Evolutionary conservation across 2,888 invertebrate genomes (phyloP), one percentile per base, ranked within the genome.

Genomic region (Chrysolina americana): DNA sequence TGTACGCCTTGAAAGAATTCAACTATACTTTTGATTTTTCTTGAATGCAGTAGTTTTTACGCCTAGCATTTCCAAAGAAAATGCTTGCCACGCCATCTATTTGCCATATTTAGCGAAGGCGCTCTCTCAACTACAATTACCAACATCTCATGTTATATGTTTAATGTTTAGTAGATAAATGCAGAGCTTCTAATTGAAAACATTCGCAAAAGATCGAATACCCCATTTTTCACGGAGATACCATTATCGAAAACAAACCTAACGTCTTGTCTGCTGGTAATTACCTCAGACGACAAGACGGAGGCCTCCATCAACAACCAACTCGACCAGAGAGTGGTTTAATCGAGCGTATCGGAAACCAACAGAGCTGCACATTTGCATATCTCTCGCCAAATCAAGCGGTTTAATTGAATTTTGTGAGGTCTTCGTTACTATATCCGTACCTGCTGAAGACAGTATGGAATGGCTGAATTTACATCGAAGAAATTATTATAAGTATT

Each of bases 341-440:
- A 70, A 70, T 56, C 56, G 53, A 50, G 53, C 70, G 70, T 65
- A 21, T 64, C 70, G 19, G 41, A 13, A 70, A 41, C 23, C 56
- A 53, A 53, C 11, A 23, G 41, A 36, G 28, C 13, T 50, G 9
- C 70, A 41, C 19, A 65, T 65, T 64, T 44, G 65, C 65, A 70
- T 70, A 70, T 65, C 70, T 70, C 56, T 21, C 19, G 41, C 19
- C 70, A 70, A 70, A 70, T 65, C 70, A 53, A 65, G 64, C 70
- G 64, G 50, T 23, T 41, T 70, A 56, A 70, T n/a, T 68, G 44
- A 53, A 23, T 47, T 64, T 65, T 53, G 63, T 44, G 28, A 53
- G 4, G 64, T 28, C 41, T 50, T 63, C 41, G 23, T 21, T 21
- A 15, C 41, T 21, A n/a, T 65, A 56, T 56, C 44, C 53, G 50